Conservation (phyloP, 2,797 vertebrate genomes). For the Mallotus villosus region DNA sequence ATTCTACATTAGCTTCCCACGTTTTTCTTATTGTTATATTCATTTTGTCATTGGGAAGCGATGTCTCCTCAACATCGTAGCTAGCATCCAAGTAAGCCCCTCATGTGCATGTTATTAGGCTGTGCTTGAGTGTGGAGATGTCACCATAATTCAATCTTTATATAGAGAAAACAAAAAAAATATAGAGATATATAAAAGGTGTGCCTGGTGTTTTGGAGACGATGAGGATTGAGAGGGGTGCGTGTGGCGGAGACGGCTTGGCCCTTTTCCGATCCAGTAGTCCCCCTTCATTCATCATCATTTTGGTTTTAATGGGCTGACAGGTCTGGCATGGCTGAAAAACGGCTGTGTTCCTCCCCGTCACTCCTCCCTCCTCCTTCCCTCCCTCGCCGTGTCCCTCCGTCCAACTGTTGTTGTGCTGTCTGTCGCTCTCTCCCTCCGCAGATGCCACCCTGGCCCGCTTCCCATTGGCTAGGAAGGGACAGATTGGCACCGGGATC, state of each 20-base stretch:
- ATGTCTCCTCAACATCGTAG: neutral
- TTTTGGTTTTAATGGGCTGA: slow-evolving; percentile 58
- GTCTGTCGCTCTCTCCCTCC: slow-evolving; percentile 14
- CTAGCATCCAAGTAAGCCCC: neutral
- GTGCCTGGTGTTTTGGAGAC: neutral
- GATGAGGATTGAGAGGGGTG: neutral
- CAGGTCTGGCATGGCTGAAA: slow-evolving; percentile 47
- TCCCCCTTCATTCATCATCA: slow-evolving; percentile 58
- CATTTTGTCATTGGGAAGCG: neutral
- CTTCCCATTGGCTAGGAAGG: slow-evolving; percentile 67
- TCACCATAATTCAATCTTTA: neutral
- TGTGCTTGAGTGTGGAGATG: slow-evolving; percentile 9
- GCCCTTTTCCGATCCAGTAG: slow-evolving; percentile 46
- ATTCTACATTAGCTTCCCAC: too few relatives aligned
- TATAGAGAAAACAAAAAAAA: neutral
- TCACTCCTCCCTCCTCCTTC: slow-evolving; percentile 9
- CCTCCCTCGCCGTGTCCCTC: slow-evolving; percentile 9
- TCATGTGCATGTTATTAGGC: neutral
- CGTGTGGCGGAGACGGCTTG: slow-evolving; percentile 11
- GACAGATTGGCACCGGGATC: slow-evolving; percentile 69
- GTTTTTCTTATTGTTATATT: too few relatives aligned
- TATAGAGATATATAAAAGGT: neutral
- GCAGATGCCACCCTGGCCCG: slow-evolving; percentile 70
- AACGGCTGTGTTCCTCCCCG: slow-evolving; percentile 34
- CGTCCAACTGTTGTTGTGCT: slow-evolving; percentile 38